Conservation (phyloP, 2,888 invertebrate species). For the Zygogramma bicolorata region DNA sequence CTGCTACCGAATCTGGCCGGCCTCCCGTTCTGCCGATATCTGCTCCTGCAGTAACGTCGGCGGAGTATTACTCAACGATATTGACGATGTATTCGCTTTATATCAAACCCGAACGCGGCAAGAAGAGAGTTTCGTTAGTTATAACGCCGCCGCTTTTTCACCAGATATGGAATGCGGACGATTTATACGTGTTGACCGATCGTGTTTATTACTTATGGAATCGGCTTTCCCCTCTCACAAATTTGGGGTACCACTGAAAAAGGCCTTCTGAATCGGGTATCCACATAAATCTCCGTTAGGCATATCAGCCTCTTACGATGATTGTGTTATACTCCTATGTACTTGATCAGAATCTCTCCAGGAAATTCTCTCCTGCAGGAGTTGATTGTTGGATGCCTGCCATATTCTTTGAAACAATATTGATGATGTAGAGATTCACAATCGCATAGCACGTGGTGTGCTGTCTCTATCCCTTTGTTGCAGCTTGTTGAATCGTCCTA, state of each 20-base stretch:
- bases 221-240: neutral
- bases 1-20: slow-evolving; percentile 35
- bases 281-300: too few relatives aligned
- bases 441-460: too few relatives aligned
- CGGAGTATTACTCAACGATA: slow-evolving; percentile 44
- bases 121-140: slow-evolving; percentile 23
- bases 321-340: too few relatives aligned
- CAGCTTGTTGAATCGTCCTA: too few relatives aligned
- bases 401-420: too few relatives aligned
- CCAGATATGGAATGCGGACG: slow-evolving; percentile 25
- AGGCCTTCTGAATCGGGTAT: too few relatives aligned
- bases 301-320: too few relatives aligned
- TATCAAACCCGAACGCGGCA: slow-evolving; percentile 40
- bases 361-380: too few relatives aligned
- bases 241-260: neutral
- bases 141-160: slow-evolving; percentile 40
- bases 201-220: neutral
- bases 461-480: too few relatives aligned
- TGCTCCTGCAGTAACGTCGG: slow-evolving; percentile 30
- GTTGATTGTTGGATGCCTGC: too few relatives aligned
- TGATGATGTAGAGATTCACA: too few relatives aligned
- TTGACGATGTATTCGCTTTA: slow-evolving; percentile 44
- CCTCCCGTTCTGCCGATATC: slow-evolving; percentile 36
- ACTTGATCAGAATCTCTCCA: too few relatives aligned
- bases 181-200: neutral